phyloP scores from a whole-genome alignment of 2,113 vertebrate genomes.

The Triplophysa tibetana region DNA sequence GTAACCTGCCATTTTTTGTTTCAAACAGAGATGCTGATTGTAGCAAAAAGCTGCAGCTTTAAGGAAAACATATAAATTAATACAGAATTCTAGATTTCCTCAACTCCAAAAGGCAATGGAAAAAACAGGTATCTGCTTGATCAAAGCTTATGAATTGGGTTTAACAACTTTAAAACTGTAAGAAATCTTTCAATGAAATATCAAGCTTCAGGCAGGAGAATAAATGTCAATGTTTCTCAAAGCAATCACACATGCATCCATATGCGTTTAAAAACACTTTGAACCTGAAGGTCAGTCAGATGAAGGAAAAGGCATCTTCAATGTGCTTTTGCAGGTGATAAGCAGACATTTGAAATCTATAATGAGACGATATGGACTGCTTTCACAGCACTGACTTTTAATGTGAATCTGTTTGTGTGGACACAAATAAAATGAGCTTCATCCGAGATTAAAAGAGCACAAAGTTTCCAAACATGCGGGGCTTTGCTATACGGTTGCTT shows the following conservation, averaged over 20 bases:
- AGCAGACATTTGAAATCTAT: constrained; percentile 44
- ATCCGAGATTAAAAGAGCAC: background rate
- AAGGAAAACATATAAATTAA: too few species aligned
- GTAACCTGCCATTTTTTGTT: too few species aligned
- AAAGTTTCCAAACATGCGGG: background rate
- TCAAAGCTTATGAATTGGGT: background rate
- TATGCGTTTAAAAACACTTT: constrained; percentile 41
- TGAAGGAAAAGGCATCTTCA: constrained; percentile 41
- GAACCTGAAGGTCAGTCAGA: constrained; percentile 60
- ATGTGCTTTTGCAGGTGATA: constrained; percentile 44
- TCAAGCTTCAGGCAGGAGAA: constrained; percentile 4
- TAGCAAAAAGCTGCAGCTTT: too few species aligned
- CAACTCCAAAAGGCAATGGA: too few species aligned
- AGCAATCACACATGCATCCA: constrained; percentile 2
- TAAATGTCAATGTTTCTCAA: constrained; percentile 49
- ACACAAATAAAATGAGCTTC: background rate
- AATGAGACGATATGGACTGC: constrained; percentile 32
- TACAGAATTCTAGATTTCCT: too few species aligned
- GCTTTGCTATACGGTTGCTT: background rate
- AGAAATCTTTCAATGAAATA: constrained; percentile 24
- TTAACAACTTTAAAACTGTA: background rate
- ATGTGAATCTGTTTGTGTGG: too few species aligned
- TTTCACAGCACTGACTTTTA: constrained; percentile 32
- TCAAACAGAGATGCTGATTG: too few species aligned
- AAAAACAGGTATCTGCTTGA: too few species aligned